Percentiles rank a stretch among this genome's conserved stretches.
phyloP scores from a whole-genome alignment of 2,888 invertebrate genomes.

The Pyrocoelia pectoralis region DNA sequence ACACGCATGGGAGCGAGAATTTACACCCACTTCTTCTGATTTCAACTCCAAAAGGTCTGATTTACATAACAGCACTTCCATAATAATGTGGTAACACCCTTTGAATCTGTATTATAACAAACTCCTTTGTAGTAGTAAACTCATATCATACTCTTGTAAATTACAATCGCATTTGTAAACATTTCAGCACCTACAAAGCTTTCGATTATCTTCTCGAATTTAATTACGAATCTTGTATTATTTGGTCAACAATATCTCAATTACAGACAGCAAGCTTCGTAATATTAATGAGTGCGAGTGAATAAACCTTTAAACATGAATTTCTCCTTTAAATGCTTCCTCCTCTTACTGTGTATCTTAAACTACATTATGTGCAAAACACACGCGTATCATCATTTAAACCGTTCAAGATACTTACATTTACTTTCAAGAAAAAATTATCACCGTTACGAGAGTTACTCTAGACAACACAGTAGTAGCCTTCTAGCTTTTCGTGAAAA shows the following conservation, averaged over 20 bases:
- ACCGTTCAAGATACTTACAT: constrained; percentile 5
- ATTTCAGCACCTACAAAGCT: too few relatives aligned
- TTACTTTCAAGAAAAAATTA: not conserved
- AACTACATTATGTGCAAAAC: constrained; percentile 15
- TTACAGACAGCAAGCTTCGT: not conserved
- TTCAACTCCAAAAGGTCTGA: too few relatives aligned
- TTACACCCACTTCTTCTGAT: too few relatives aligned
- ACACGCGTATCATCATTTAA: constrained; percentile 11
- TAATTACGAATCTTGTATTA: too few relatives aligned
- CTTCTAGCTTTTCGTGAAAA: constrained; percentile 20
- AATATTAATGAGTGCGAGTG: not conserved
- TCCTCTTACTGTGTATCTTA: constrained; percentile 10
- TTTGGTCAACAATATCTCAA: not conserved
- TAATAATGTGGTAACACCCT: too few relatives aligned
- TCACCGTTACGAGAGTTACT: not conserved
- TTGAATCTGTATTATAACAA: too few relatives aligned
- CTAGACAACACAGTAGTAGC: not conserved
- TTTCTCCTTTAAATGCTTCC: constrained; percentile 7
- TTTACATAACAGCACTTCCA: too few relatives aligned
- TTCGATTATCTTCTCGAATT: too few relatives aligned
- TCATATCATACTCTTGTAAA: too few relatives aligned
- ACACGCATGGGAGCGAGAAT: too few relatives aligned
- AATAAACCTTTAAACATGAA: constrained; percentile 19
- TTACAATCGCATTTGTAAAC: too few relatives aligned
- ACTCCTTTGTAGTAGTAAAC: too few relatives aligned